Percentiles rank a stretch among this genome's conserved stretches.
phyloP scores from a whole-genome alignment of 2,797 vertebrate species.

The Scarus forsteni region DNA sequence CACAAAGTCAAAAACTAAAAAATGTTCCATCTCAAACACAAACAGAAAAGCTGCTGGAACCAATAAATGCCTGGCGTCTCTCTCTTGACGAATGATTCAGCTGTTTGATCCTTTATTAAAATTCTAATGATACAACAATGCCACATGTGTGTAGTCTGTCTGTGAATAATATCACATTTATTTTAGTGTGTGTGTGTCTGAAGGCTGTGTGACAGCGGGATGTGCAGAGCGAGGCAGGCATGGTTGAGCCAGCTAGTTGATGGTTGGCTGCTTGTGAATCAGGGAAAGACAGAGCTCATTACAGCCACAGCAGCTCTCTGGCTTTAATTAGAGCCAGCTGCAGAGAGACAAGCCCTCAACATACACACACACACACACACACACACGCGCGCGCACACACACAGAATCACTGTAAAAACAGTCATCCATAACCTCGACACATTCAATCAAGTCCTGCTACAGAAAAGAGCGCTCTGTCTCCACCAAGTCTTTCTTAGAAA shows the following conservation, averaged over 20 bases:
- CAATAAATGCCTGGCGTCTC: neutral
- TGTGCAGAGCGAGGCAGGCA: conserved; percentile 47
- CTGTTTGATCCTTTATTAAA: neutral
- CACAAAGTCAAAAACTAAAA: neutral
- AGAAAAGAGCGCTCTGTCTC: conserved; percentile 70
- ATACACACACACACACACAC: conserved; percentile 47
- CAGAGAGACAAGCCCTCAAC: conserved; percentile 73
- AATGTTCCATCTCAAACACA: conserved; percentile 3
- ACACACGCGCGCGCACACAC: conserved; percentile 21
- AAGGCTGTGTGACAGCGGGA: conserved; percentile 12
- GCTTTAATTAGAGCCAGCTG: conserved; percentile 86
- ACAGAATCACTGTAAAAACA: conserved; percentile 81
- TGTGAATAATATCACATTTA: conserved; percentile 3
- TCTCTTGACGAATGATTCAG: neutral
- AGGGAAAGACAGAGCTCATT: conserved; percentile 79
- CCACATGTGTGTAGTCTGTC: conserved; percentile 8
- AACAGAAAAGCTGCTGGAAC: neutral
- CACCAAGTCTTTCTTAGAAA: conserved; percentile 40
- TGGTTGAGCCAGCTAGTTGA: conserved; percentile 76
- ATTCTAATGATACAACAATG: conserved; percentile 11
- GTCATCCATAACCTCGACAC: conserved; percentile 75
- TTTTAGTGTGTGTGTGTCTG: conserved; percentile 16
- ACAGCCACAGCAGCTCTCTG: conserved; percentile 74
- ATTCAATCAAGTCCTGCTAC: conserved; percentile 66
- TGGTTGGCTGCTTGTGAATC: conserved; percentile 88